Percentiles rank a stretch among this genome's conserved stretches.
These are phyloP conservation scores for Exocentrus adspersus DNA, from an alignment of 2,888 invertebrate genomes.

Conservation along the genomic window DNA sequence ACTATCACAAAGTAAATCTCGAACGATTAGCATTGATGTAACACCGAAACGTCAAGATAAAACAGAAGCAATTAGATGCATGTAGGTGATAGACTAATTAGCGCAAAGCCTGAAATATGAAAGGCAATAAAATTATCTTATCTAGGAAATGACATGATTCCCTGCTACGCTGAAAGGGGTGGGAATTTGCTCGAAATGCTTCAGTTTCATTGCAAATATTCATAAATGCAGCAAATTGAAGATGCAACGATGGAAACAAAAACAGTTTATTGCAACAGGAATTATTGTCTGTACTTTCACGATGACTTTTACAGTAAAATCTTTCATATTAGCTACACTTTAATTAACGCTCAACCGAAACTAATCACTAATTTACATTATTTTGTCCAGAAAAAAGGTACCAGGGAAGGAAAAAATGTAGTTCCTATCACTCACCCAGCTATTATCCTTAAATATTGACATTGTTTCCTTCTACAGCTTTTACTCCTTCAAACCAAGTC, in stretches of 20 bases:
- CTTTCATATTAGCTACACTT: constrained; percentile 1
- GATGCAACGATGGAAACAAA: neutral
- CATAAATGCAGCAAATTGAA: too few relatives aligned
- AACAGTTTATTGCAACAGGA: neutral
- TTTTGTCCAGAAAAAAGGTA: neutral
- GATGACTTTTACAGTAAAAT: neutral
- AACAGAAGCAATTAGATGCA: neutral
- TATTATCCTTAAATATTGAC: constrained; percentile 70
- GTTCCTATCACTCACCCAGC: constrained; percentile 69
- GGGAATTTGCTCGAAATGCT: too few relatives aligned
- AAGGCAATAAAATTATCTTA: too few relatives aligned
- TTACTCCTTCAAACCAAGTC: constrained; percentile 7
- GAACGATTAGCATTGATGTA: neutral
- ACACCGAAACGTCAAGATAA: neutral
- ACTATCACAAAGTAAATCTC: neutral
- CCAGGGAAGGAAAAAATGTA: too few relatives aligned
- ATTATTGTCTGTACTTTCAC: neutral
- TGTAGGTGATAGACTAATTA: neutral
- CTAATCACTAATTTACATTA: neutral
- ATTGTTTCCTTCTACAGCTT: constrained; percentile 53
- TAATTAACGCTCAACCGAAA: neutral
- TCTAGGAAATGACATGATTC: too few relatives aligned
- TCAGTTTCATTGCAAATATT: too few relatives aligned
- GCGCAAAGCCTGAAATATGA: neutral
- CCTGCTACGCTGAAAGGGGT: too few relatives aligned